Conservation (phyloP, 1,140 invertebrate genomes). For the Nomia melanderi region DNA sequence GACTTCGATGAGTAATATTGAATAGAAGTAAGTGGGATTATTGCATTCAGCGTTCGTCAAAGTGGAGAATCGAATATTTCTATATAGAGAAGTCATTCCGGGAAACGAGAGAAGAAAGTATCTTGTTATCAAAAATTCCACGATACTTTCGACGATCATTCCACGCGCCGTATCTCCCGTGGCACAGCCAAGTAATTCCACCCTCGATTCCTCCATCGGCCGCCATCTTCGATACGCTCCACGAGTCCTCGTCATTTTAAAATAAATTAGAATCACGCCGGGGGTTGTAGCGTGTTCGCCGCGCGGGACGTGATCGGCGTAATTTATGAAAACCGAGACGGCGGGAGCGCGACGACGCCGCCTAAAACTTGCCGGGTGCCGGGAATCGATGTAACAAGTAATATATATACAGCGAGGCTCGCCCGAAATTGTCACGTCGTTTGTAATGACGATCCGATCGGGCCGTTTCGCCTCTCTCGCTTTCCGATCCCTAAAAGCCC, state of each 20-base stretch:
- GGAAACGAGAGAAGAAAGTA: too few species aligned
- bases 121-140: too few species aligned
- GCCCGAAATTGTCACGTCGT: conserved; percentile 61
- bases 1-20: too few species aligned
- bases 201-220: not conserved
- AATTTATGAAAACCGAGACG: conserved; percentile 55
- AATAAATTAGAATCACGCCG: conserved; percentile 54
- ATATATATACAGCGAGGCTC: conserved; percentile 58
- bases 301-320: conserved; percentile 44
- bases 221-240: conserved; percentile 7
- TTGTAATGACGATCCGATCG: conserved; percentile 68
- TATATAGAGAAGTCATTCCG: too few species aligned
- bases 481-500: not conserved
- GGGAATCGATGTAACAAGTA: conserved; percentile 53
- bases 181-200: not conserved
- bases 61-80: too few species aligned
- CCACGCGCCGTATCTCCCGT: too few species aligned
- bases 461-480: conserved; percentile 35
- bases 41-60: too few species aligned
- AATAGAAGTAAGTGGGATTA: too few species aligned
- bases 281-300: conserved; percentile 32
- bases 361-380: conserved; percentile 24
- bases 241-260: conserved; percentile 30
- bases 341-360: conserved; percentile 14
- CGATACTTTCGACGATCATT: too few species aligned